phyloP scores from a whole-genome alignment of 2,888 invertebrate species.

The Xylophagus ater region DNA sequence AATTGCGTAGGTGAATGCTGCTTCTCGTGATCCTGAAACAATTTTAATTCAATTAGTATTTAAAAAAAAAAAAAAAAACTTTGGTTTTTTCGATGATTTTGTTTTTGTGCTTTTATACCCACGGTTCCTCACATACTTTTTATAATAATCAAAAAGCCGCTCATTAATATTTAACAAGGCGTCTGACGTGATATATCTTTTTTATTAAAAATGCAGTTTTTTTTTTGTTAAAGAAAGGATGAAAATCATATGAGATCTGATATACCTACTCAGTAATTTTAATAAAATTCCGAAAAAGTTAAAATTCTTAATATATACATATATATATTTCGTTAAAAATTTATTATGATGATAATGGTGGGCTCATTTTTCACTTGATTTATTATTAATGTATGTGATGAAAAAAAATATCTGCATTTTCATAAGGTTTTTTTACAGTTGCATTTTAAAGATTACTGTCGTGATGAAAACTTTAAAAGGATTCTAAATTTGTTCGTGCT shows the following conservation, averaged over 20 bases:
- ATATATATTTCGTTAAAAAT: too few species aligned
- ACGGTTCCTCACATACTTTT: slow-evolving; percentile 2
- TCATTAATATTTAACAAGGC: slow-evolving; percentile 15
- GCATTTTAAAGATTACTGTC: too few species aligned
- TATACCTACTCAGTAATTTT: not conserved
- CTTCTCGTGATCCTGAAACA: slow-evolving; percentile 71
- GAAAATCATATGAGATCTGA: not conserved
- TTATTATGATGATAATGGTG: too few species aligned
- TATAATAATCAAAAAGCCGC: not conserved
- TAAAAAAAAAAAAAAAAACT: too few species aligned
- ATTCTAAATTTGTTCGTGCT: too few species aligned
- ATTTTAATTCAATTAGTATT: slow-evolving; percentile 15
- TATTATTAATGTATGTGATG: too few species aligned
- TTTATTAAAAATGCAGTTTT: too few species aligned
- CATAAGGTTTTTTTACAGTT: too few species aligned
- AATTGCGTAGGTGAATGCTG: slow-evolving; percentile 89
- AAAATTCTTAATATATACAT: not conserved
- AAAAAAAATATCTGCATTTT: too few species aligned
- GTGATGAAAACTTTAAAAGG: too few species aligned
- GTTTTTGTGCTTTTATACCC: slow-evolving; percentile 10
- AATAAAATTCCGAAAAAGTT: not conserved
- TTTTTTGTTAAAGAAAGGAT: not conserved
- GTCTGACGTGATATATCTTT: slow-evolving; percentile 7
- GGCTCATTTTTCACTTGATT: too few species aligned
- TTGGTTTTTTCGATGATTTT: too few species aligned